A percentile compares a stretch with the other conserved stretches of the same genome.
Evolutionary conservation across 2,113 vertebrate genomes (phyloP).

Genomic region (Podarcis cretensis): DNA sequence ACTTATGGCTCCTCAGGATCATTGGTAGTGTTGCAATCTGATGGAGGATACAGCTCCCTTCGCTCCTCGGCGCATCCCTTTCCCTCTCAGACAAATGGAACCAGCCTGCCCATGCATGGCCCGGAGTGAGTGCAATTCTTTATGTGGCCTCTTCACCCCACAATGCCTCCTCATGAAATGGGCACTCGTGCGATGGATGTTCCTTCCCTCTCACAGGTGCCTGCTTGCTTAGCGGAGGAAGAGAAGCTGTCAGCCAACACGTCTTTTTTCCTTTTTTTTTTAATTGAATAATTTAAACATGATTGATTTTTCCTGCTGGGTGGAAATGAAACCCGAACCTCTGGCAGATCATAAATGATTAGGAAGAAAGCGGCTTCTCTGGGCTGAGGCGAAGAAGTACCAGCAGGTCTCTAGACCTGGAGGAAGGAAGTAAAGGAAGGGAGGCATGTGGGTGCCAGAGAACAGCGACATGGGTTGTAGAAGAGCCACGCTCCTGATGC

Average conservation of each 20-base stretch:
- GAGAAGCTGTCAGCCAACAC: conserved; percentile 16
- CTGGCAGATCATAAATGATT: conserved; percentile 53
- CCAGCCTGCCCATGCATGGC: not conserved
- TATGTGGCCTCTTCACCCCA: not conserved
- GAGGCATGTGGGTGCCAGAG: no score
- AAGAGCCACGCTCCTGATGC: not conserved
- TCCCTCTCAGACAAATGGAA: no score
- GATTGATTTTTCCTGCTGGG: conserved; percentile 57
- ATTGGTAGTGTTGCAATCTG: no score
- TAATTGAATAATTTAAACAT: conserved; percentile 61
- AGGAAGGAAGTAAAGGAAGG: not conserved
- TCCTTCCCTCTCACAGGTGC: not conserved
- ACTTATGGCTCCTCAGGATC: no score
- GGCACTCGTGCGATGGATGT: rapidly evolving
- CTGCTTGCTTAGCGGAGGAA: not conserved
- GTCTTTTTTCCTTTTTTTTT: not conserved
- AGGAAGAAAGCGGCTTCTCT: conserved; percentile 39
- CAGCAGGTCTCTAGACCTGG: not conserved
- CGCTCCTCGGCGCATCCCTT: no score
- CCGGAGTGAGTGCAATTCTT: not conserved
- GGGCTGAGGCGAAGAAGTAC: conserved; percentile 22
- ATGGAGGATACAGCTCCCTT: no score
- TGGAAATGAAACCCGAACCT: conserved; percentile 47
- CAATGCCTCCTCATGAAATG: no score
- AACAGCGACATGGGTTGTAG: no score